Evolutionary conservation across 2,888 invertebrate species (phyloP).

Genomic region (Tupiocoris notatus): DNA sequence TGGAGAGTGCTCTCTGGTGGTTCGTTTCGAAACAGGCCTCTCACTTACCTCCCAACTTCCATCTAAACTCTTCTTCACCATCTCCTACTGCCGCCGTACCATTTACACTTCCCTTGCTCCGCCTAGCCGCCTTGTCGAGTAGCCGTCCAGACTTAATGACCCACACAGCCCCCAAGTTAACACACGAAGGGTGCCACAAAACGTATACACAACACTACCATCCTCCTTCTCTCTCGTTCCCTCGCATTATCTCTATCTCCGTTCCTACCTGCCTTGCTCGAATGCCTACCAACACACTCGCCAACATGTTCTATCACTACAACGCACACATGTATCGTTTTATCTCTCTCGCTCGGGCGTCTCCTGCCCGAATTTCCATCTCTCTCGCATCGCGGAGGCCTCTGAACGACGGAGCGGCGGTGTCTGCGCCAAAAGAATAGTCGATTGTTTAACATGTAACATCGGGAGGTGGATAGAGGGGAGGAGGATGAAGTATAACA

Average conservation of each 20-base stretch:
- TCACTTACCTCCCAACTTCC: constrained; percentile 24
- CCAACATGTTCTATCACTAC: not conserved
- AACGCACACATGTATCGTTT: not conserved
- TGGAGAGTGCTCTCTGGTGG: constrained; percentile 27
- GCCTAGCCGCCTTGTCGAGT: constrained; percentile 24
- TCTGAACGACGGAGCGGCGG: not conserved
- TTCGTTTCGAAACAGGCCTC: constrained; percentile 23
- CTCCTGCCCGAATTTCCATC: not conserved
- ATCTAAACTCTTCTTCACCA: not conserved
- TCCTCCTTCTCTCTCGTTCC: constrained; percentile 6
- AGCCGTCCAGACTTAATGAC: constrained; percentile 47
- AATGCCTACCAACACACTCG: not conserved
- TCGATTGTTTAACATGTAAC: not conserved
- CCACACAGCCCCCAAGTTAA: constrained; percentile 45
- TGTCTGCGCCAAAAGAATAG: not conserved
- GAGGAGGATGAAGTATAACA: not conserved
- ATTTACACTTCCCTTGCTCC: not conserved
- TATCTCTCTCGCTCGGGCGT: not conserved
- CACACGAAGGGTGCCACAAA: constrained; percentile 48
- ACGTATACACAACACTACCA: constrained; percentile 46
- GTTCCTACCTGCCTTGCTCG: not conserved
- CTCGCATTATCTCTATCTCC: not conserved
- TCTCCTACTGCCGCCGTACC: not conserved
- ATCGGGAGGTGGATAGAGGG: not conserved
- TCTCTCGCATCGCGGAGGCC: not conserved